Base-by-base conservation (phyloP, 2,113 vertebrate genomes). In the Heterotis niloticus region DNA sequence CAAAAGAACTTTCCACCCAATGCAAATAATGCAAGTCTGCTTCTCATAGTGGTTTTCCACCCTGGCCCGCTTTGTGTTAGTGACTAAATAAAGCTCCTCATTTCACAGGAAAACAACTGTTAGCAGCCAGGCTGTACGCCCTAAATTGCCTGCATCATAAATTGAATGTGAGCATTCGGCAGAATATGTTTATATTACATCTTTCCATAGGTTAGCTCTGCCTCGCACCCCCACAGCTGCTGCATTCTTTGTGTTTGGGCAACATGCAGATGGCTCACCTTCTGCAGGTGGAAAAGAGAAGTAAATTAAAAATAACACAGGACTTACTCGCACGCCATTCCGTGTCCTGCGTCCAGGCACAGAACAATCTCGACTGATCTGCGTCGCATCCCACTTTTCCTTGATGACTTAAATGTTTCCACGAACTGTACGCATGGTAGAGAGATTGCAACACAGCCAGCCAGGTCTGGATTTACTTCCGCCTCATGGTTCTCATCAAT, bases 171-270 rank as follows among this genome's bases (percentile, higher is more conserved):
- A 69, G 69, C 28, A 64, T 78, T 79, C 14, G 54, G 76, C 74
- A 81, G 77, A 81, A 78, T 71, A 70, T 82, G 67, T 79, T 77
- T 78, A 60, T 79, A 78, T 81, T 67, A 54, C 62, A 78, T 51
- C 78, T 75, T 71, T 73, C 81, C 77, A 28, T 82, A 88, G 88
- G 89, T 92, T 92, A 90, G 92, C 92, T 87, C 84, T 91, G 87
- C 90, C 81, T 82, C 79, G 85, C 89, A 87, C 90, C 88, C 90
- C 80, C 54, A 79, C 80, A 81, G 84, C 86, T 83, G 78, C 79
- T 71, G 66, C 0, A 28, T 83, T 82, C 67, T 82, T 78, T 85
- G 75, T 69, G 70, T 85, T 88, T 76, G 80, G 34, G 81, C 80
- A 70, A 71, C 76, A 82, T 71, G 24, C 74, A 84, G 34, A 81